These are phyloP conservation scores for Imbricaverruca yamaguchii DNA, from an alignment of 2,888 invertebrate genomes.

Conservation along the genomic window DNA sequence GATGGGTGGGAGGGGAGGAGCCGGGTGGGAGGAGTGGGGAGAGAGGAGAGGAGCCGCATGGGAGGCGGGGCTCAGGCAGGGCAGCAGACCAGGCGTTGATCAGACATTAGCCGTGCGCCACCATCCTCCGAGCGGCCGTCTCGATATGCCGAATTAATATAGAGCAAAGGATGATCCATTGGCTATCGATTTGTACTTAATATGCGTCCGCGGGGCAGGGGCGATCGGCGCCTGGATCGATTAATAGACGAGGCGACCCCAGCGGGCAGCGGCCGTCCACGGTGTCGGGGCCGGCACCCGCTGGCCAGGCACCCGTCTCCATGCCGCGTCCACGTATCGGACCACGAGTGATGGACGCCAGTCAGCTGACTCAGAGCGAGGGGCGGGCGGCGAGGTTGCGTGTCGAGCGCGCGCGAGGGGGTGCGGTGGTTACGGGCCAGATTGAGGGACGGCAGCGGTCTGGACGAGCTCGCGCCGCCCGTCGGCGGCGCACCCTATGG, in stretches of 20 bases:
- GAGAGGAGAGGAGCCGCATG: background rate
- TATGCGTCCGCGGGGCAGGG: background rate
- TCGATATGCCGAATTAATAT: slow-evolving; percentile 9
- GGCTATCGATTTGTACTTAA: slow-evolving; percentile 7
- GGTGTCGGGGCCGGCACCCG: background rate
- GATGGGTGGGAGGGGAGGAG: background rate
- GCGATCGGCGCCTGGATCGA: slow-evolving; percentile 8
- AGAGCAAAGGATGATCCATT: slow-evolving; percentile 7
- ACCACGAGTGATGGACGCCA: background rate
- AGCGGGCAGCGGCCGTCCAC: background rate
- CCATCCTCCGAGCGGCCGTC: background rate
- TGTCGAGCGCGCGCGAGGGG: background rate
- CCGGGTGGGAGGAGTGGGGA: background rate
- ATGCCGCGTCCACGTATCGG: background rate
- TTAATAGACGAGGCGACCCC: background rate
- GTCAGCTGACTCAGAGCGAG: no score
- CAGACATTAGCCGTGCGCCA: background rate
- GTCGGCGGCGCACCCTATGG: no score
- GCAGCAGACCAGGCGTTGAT: background rate
- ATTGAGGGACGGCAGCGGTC: background rate
- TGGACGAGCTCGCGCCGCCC: background rate
- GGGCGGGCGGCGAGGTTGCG: background rate
- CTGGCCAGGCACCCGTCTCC: background rate
- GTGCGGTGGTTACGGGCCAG: background rate
- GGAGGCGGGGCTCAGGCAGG: background rate